These are phyloP conservation scores for Parasteatoda lunata DNA, from an alignment of 2,888 invertebrate species.

Conservation along the genomic window DNA sequence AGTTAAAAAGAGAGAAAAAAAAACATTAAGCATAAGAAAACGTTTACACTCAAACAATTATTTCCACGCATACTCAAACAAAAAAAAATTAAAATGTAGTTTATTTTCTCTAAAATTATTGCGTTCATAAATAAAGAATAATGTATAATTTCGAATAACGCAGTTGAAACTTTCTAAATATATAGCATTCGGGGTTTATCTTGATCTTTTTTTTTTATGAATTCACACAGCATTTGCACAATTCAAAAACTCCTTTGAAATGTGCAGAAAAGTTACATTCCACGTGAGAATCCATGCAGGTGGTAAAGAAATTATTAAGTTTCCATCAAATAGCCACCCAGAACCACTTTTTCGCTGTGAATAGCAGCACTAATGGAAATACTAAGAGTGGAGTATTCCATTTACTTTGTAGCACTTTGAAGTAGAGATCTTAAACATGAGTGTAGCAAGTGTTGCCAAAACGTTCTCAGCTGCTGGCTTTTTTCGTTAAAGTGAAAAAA, in stretches of 20 bases:
- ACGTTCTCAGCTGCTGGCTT: constrained; percentile 12
- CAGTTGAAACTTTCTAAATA: too few relatives aligned
- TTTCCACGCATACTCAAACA: too few relatives aligned
- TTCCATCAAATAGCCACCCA: constrained; percentile 41
- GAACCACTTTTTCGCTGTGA: constrained; percentile 20
- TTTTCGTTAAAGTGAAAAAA: neutral
- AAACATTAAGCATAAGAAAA: too few relatives aligned
- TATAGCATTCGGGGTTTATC: too few relatives aligned
- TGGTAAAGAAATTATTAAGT: constrained; percentile 53
- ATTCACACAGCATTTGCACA: too few relatives aligned
- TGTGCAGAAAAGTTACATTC: constrained; percentile 20
- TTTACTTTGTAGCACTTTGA: constrained; percentile 38
- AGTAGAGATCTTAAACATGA: constrained; percentile 52
- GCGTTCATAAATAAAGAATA: too few relatives aligned
- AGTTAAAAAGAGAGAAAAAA: too few relatives aligned
- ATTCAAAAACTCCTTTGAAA: constrained; percentile 7
- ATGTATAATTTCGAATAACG: too few relatives aligned
- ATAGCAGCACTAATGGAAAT: constrained; percentile 56
- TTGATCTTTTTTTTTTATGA: too few relatives aligned
- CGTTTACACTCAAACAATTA: too few relatives aligned
- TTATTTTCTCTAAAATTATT: too few relatives aligned
- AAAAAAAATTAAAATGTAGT: too few relatives aligned
- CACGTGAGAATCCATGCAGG: constrained; percentile 49
- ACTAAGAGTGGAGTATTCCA: constrained; percentile 56
- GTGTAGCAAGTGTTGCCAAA: constrained; percentile 23